Evolutionary conservation across 1,140 invertebrate species (phyloP).

Genomic region (Drosophila neocordata): DNA sequence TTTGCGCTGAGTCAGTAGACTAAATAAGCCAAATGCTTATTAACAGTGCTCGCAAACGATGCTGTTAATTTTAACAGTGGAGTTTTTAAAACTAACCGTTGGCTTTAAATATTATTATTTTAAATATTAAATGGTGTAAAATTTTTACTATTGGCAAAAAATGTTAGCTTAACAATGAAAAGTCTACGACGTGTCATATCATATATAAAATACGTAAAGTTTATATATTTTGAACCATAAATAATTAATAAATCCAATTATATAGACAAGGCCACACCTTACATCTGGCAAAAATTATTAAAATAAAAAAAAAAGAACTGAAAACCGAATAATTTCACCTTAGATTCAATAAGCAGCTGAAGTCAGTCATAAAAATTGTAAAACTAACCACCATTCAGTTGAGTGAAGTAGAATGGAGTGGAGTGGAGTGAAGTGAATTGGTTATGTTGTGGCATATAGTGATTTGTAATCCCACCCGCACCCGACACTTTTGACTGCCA

Average conservation of each 20-base stretch:
- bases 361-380: slow-evolving; percentile 44
- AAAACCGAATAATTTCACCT: slow-evolving; percentile 34
- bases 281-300: background rate
- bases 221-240: background rate
- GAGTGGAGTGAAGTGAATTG: background rate
- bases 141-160: too few species aligned
- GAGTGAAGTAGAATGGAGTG: background rate
- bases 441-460: background rate
- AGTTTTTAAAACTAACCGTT: too few species aligned
- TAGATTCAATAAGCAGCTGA: slow-evolving; percentile 49
- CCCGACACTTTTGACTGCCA: slow-evolving; percentile 30
- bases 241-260: slow-evolving; percentile 4
- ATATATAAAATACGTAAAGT: too few species aligned
- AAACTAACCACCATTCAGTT: slow-evolving; percentile 30
- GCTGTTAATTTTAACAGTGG: too few species aligned
- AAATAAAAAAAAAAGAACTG: background rate
- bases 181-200: too few species aligned
- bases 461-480: slow-evolving; percentile 24
- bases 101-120: too few species aligned
- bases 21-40: too few species aligned
- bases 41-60: background rate
- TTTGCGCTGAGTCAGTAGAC: too few species aligned
- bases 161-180: too few species aligned
- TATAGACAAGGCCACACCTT: slow-evolving; percentile 4
- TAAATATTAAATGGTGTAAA: too few species aligned